Conservation (phyloP, 2,888 invertebrate genomes). For the Germaria angustata region DNA sequence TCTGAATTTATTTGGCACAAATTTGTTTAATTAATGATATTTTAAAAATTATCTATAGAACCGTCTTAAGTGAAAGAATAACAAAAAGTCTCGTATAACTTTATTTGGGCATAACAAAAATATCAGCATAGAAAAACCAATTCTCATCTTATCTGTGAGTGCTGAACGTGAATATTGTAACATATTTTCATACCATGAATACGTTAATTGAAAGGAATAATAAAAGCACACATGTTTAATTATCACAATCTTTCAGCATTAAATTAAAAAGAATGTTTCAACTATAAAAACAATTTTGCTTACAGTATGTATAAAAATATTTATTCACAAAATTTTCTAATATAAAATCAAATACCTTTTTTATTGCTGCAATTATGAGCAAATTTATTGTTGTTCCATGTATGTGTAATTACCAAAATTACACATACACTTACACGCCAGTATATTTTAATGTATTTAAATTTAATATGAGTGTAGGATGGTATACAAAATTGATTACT, state of each 20-base stretch:
- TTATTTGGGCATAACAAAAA: too few species aligned
- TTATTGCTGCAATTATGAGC: slow-evolving; percentile 10
- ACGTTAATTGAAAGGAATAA: not conserved
- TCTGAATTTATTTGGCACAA: too few species aligned
- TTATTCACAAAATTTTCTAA: not conserved
- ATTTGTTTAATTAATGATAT: too few species aligned
- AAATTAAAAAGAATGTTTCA: not conserved
- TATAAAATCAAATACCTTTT: slow-evolving; percentile 6
- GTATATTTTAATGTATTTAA: not conserved
- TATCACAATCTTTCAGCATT: not conserved
- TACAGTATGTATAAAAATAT: not conserved
- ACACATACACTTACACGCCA: not conserved
- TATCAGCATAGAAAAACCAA: too few species aligned
- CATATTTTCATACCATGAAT: not conserved
- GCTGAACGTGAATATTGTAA: too few species aligned
- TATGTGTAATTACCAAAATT: not conserved
- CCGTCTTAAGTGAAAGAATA: too few species aligned
- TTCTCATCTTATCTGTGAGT: too few species aligned
- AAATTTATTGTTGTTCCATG: slow-evolving; percentile 15
- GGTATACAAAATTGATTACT: not conserved
- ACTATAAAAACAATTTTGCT: not conserved
- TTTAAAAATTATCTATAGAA: too few species aligned
- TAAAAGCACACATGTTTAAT: not conserved
- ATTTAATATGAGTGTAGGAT: not conserved
- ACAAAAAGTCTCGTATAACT: too few species aligned